Conservation (phyloP, 1,140 invertebrate genomes). For the Argopecten irradians region DNA sequence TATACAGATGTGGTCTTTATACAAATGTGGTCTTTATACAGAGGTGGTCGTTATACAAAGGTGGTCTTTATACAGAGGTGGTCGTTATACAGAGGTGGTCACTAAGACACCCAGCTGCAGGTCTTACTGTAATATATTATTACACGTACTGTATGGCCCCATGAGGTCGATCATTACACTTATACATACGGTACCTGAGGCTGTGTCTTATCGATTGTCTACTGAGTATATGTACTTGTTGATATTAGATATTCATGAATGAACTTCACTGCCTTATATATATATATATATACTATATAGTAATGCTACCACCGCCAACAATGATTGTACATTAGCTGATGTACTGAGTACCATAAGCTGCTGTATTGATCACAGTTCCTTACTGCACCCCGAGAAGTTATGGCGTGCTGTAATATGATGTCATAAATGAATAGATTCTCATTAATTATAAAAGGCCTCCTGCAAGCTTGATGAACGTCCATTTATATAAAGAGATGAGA, state of each 20-base stretch:
- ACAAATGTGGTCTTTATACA: too few relatives aligned
- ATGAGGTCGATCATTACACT: not conserved
- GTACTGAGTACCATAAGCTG: too few relatives aligned
- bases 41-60: too few relatives aligned
- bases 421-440: not conserved
- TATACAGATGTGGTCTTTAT: too few relatives aligned
- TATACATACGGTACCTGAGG: too few relatives aligned
- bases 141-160: not conserved
- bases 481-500: too few relatives aligned
- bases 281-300: too few relatives aligned
- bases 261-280: slow-evolving; percentile 7
- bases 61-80: too few relatives aligned
- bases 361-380: not conserved
- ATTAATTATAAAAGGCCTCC: too few relatives aligned
- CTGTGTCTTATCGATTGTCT: not conserved
- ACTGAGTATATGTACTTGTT: not conserved
- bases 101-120: not conserved
- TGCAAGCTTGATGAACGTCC: too few relatives aligned
- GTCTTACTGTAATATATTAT: not conserved
- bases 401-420: not conserved
- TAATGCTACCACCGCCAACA: not conserved
- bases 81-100: not conserved
- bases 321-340: not conserved
- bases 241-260: not conserved
- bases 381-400: not conserved